Base-by-base conservation (phyloP, 2,888 invertebrate species). In the Coremacera marginata region DNA sequence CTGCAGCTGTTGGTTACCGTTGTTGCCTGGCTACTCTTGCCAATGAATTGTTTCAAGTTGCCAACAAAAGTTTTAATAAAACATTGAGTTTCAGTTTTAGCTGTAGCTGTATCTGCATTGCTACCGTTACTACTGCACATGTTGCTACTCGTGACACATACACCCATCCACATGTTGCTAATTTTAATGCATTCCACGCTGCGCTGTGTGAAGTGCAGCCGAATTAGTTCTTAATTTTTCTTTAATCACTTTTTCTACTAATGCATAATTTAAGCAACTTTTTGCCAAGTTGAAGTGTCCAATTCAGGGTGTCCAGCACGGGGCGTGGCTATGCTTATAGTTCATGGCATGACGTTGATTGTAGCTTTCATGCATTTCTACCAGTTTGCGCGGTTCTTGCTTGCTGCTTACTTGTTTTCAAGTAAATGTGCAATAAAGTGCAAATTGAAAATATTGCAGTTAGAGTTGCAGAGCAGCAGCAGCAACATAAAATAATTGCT, bases 181-280 rank as follows among this genome's bases (percentile, higher is more conserved):
- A 67, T 74, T 55, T 27, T 34, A 72, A 74, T 65, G 74, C 74
- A 52, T 67, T 19, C 65, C 19, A 25, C 51, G 60, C 22, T 19
- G 31, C 22, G 25, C 25, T 52, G 70, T 16, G 8, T 31, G 57
- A 63, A 63, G 34, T 27, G 27, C 49, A 11, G 31, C 31, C 60
- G 60, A 76, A 77, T 71, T 72, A 77, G 67, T 68, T 72, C 73
- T 73, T 57, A 77, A 74, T 74, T 74, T 74, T 51, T 73, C 68
- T 74, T 77, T 77, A 74, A 73, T 77, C 77, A 70, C 68, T 70
- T 74, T 70, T 68, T 77, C 74, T 44, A 44, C 44, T 74, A 74
- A 74, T 77, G 77, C 77, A 77, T 77, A 77, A 77, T 77, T 77
- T 68, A 76, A 55, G 65, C 62, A 27, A 44, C 22, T 65, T 34